Base-by-base conservation (phyloP, 2,888 invertebrate species). In the Spicauda simplicius region DNA sequence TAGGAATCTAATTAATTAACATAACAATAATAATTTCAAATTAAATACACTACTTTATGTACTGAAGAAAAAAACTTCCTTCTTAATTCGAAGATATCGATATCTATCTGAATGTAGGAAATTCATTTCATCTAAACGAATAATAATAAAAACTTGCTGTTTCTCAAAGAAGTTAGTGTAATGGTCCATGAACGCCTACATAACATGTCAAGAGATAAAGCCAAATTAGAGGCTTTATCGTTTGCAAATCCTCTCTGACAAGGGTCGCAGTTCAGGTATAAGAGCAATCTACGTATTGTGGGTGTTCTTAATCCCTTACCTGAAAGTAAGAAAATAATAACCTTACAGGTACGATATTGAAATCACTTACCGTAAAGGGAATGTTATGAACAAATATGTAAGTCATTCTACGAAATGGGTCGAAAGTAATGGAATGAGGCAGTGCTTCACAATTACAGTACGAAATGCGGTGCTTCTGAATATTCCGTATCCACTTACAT, bases 181-280 rank as follows among this genome's bases (percentile, higher is more conserved):
- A 20, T 30, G 6, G 0, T 48, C 2, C 11, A 48, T 16, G 1
- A 8, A n/a, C n/a, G n/a, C 16, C 6, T 48, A 48, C 16, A 48
- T 48, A 16, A 48, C 48, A 48, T 48, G 16, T 48, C 48, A 48
- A 48, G n/a, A 48, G 2, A 48, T 48, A 48, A 48, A 48, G 6
- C 48, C 48, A 48, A 48, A 88, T 88, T 87, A 86, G 84, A 84
- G 80, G 85, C 78, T 82, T 84, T 86, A 88, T 83, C 84, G 82
- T 82, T 84, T 82, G 84, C 83, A 88, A 87, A 87, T 88, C 87
- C 86, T 79, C 78, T 81, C 80, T 88, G 88, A 89, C 84, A 87
- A 86, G 87, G 88, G 89, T 89, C 82, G 79, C 80, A n/a, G n/a
- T 80, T 78, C 77, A 73, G 77, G 81, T 80, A 78, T 77, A 79